Evolutionary conservation across 2,113 vertebrate species (phyloP), one percentile per base, ranked within the genome.

Genomic region (Corvus moneduloides): DNA sequence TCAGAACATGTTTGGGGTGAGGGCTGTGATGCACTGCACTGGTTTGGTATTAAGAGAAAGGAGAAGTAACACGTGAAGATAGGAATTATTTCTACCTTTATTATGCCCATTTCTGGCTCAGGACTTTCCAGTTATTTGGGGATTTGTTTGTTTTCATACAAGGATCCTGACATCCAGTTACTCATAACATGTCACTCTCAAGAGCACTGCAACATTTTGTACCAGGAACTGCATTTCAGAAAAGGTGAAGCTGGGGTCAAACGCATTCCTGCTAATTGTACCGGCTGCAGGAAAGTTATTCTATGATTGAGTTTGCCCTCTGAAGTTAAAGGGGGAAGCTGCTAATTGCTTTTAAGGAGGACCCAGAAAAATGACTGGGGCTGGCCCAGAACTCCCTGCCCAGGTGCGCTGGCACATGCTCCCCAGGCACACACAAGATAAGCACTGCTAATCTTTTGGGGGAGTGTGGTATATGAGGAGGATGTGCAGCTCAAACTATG

Each of bases 311-410:
- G 71, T 94, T 89, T 90, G 41, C 66, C 54, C 56, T 86, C 88
- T 92, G 79, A 90, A 93, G 94, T 92, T 84, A 78, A 85, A 84
- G 68, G 54, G 58, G 41, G 33, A 78, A 95, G 80, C 32, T 94
- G 69, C 76, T 96, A 91, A 90, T 78, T 93, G 80, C 68, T 59
- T 90, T 95, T 93, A 88, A 96, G 93, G 93, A 94, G 88, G 90
- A 78, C 52, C 24, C 64, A 88, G 83, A 92, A 84, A 80, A 85
- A 90, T 69, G 33, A 63, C 56, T 69, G 27, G 7, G 44, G 20
- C 32, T 84, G 72, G 63, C 48, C 32, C 46, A 37, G 56, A 52
- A 9, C 64, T 86, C 93, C 44, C 56, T 75, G 68, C 24, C 24
- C 33, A 15, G 51, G 74, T 12, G 1, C 0, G 0, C 8, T 0